These are phyloP conservation scores for Alfaro cultratus DNA, from an alignment of 2,797 vertebrate species.

Conservation along the genomic window DNA sequence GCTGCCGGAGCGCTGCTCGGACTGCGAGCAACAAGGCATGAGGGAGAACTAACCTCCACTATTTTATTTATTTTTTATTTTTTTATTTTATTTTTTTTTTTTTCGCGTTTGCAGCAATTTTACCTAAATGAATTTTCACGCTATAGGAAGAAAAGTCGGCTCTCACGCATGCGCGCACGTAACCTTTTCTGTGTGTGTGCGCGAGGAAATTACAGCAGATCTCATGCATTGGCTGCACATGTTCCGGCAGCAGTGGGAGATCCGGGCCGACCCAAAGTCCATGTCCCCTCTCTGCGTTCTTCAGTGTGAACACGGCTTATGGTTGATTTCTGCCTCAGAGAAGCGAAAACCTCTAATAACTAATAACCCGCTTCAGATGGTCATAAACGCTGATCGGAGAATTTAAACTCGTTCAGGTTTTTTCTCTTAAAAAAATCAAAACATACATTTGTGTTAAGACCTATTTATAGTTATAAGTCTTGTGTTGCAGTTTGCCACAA, in stretches of 20 bases:
- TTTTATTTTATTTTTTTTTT: slow-evolving; percentile 71
- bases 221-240: slow-evolving; percentile 73
- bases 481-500: background rate
- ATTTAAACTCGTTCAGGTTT: background rate
- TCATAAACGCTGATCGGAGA: background rate
- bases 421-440: background rate
- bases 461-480: background rate
- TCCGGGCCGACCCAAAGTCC: slow-evolving; percentile 41
- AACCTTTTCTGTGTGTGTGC: background rate
- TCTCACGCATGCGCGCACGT: slow-evolving; percentile 63
- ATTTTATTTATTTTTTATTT: slow-evolving; percentile 92
- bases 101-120: slow-evolving; percentile 96
- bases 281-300: slow-evolving; percentile 32
- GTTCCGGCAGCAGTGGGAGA: slow-evolving; percentile 45
- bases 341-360: background rate
- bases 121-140: slow-evolving; percentile 93
- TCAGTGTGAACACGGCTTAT: slow-evolving; percentile 29
- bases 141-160: slow-evolving; percentile 86
- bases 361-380: background rate
- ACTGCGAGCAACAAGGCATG: slow-evolving; percentile 94
- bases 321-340: slow-evolving; percentile 21
- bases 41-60: slow-evolving; percentile 95
- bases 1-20: slow-evolving; percentile 84
- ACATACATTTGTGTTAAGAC: background rate
- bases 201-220: slow-evolving; percentile 61